A percentile compares a stretch with the other conserved stretches of the same genome.
These are phyloP conservation scores for Sinocyclocheilus rhinocerous DNA, from an alignment of 2,113 vertebrate genomes.

Conservation along the genomic window DNA sequence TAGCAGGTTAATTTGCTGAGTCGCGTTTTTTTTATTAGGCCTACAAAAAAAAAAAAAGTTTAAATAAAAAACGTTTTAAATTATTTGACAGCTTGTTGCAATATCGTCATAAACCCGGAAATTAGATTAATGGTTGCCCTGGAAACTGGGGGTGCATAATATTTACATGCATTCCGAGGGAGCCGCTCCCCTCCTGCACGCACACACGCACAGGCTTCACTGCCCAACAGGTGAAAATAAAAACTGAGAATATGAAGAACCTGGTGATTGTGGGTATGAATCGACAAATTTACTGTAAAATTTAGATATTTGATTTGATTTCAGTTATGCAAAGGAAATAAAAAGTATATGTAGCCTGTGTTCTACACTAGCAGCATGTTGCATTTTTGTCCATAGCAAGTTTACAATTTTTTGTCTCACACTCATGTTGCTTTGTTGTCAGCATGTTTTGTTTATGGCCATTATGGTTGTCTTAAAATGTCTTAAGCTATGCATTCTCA, in stretches of 20 bases:
- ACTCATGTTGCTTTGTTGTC: not conserved
- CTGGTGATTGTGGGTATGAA: not conserved
- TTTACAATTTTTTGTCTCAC: not conserved
- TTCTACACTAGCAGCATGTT: not conserved
- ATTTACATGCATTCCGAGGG: constrained; percentile 65
- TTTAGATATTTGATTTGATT: not conserved
- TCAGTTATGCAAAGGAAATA: not conserved
- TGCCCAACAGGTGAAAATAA: not conserved
- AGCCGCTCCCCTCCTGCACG: constrained; percentile 62
- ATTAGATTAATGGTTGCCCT: constrained; percentile 60
- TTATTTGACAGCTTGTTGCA: constrained; percentile 5
- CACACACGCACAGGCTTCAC: constrained; percentile 49
- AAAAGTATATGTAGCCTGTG: not conserved
- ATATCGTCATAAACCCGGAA: constrained; percentile 54
- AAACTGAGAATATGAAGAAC: not conserved
- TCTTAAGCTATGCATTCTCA: not conserved
- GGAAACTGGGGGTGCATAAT: constrained; percentile 57
- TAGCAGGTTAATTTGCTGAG: not conserved
- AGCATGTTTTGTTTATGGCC: not conserved
- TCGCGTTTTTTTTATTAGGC: not conserved
- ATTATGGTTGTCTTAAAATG: not conserved
- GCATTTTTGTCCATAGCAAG: not conserved
- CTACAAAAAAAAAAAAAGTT: constrained; percentile 47
- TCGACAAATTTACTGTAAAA: not conserved
- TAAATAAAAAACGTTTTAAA: not conserved